Percentiles rank a stretch among this genome's conserved stretches.
Conservation (phyloP, 2,113 vertebrate genomes). For the Cynopterus brachyotis region DNA sequence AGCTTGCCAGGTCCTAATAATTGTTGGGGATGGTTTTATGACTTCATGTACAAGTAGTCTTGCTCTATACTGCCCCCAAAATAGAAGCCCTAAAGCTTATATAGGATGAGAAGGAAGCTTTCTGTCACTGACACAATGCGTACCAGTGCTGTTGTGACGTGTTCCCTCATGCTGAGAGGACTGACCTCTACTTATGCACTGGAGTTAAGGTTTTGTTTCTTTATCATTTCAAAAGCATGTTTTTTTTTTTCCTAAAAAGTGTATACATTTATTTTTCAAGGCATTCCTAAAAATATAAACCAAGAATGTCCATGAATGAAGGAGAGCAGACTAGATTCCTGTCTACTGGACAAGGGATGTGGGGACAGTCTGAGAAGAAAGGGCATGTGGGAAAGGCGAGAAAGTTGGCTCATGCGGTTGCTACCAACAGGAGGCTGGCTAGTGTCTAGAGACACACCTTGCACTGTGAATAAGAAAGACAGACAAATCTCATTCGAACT, state of each 20-base stretch:
- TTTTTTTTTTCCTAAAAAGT: neutral
- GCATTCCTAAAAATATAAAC: neutral
- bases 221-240: neutral
- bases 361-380: neutral
- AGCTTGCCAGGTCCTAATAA: neutral
- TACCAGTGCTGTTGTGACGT: neutral
- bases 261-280: neutral
- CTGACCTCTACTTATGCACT: neutral
- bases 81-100: neutral
- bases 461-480: neutral
- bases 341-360: neutral
- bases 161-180: neutral
- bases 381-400: no score
- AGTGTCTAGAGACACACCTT: neutral
- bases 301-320: neutral
- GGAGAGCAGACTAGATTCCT: neutral
- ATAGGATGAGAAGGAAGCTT: neutral
- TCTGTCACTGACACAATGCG: neutral
- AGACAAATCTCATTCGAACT: neutral
- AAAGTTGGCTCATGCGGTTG: neutral
- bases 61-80: neutral
- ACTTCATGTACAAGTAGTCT: neutral
- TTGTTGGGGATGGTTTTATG: neutral
- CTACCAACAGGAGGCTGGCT: neutral
- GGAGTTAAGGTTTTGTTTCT: neutral